Evolutionary conservation across 2,797 vertebrate genomes (phyloP), one percentile per base, ranked within the genome.

Genomic region (Acanthis flammea): DNA sequence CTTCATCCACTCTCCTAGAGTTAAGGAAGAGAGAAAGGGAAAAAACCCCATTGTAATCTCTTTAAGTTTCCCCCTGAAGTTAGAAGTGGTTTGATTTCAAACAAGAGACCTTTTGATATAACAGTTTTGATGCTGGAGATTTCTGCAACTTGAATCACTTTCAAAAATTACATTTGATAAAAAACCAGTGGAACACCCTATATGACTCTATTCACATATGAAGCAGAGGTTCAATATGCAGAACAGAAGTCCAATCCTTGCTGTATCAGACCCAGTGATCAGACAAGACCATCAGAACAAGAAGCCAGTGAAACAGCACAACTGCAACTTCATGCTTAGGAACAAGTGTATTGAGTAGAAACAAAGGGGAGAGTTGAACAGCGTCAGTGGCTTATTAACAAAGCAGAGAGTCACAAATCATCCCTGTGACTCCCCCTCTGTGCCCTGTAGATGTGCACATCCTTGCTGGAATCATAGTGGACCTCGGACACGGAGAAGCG

Each of bases 361-460:
- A 86, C 48, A 84, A 60, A 91, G 28, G 35, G 16, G 21, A 90
- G 84, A 53, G 37, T 3, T 67, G 47, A 88, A 92, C 47, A 86
- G 47, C n/a, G 84, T 78, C 51, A 14, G 35, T 39, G 58, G 78
- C 62, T 91, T 60, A 53, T 58, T 83, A 86, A 75, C 73, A 83
- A 91, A 72, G 76, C 57, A 89, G 0, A 54, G 50, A 91, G 39
- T 97, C 94, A 98, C 31, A 98, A 94, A 61, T 99, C 99, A 48
- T 92, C 88, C 70, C 80, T 97, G 8, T 1, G 31, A 27, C 44
- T 48, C 21, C 79, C 90, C 93, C 97, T 99, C 81, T 96, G 92
- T 10, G 99, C 98, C 96, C 96, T 98, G 86, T 99, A 99, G 83
- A 99, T 97, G 31, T 98, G 98, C 45, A 99, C 98, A 94, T 99